These are phyloP conservation scores for Salvelinus fontinalis DNA, from an alignment of 2,113 vertebrate species.

Conservation along the genomic window DNA sequence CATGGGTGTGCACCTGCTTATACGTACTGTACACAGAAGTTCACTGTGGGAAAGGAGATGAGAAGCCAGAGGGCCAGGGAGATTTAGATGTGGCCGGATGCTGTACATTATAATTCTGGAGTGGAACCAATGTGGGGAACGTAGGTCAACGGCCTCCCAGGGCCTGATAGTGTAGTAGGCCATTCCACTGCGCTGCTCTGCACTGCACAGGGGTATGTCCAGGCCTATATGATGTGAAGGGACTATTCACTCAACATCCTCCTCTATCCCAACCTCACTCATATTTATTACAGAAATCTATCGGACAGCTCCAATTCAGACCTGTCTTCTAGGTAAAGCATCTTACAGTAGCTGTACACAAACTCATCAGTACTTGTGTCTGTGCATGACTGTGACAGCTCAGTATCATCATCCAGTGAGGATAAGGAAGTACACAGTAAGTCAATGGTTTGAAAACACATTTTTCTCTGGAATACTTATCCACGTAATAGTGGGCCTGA, in stretches of 20 bases:
- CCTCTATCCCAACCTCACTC: not conserved
- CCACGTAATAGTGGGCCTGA: too few species aligned
- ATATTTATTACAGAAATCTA: not conserved
- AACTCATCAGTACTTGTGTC: too few species aligned
- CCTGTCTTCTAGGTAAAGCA: too few species aligned
- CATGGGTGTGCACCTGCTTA: not conserved
- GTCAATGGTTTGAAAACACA: too few species aligned
- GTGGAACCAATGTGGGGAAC: conserved; percentile 15
- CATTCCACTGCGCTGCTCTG: conserved; percentile 3
- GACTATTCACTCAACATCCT: not conserved
- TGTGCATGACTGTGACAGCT: too few species aligned
- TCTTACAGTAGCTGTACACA: not conserved
- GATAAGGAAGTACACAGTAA: too few species aligned
- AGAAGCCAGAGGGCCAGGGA: conserved; percentile 25
- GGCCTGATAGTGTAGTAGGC: conserved; percentile 24
- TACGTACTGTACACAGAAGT: conserved; percentile 8
- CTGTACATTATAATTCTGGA: conserved; percentile 44
- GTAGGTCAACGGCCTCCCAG: conserved; percentile 55
- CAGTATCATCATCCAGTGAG: too few species aligned
- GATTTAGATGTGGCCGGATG: conserved; percentile 51
- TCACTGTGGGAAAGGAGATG: not conserved
- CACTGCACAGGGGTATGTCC: conserved; percentile 22
- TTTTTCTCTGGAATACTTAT: too few species aligned
- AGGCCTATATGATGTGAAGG: not conserved
- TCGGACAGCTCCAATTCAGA: not conserved